phyloP scores from a whole-genome alignment of 2,888 invertebrate genomes.

The Scaptomyza parva region DNA sequence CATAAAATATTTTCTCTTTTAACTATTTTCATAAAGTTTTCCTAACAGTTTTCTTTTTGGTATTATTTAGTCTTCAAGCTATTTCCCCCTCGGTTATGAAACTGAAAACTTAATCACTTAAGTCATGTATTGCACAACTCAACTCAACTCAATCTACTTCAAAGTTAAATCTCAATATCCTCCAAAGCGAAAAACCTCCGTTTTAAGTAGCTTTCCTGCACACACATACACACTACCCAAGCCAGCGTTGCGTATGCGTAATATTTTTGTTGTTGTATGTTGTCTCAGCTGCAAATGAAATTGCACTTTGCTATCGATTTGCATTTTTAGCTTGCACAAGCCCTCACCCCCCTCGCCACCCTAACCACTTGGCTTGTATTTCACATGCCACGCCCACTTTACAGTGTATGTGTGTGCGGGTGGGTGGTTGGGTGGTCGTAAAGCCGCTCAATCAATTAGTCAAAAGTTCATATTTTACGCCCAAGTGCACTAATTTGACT shows the following conservation, averaged over 20 bases:
- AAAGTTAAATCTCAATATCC: slow-evolving; percentile 4
- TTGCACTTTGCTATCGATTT: slow-evolving; percentile 38
- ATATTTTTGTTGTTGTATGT: slow-evolving; percentile 20
- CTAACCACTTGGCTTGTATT: slow-evolving; percentile 24
- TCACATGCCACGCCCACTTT: slow-evolving; percentile 25
- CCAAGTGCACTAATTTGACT: slow-evolving; percentile 63
- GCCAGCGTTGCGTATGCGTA: slow-evolving; percentile 30
- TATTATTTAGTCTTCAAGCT: background rate
- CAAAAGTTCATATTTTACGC: slow-evolving; percentile 56
- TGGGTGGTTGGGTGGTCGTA: slow-evolving; percentile 8
- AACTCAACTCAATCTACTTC: slow-evolving; percentile 7
- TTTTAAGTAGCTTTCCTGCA: background rate
- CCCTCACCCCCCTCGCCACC: too few species aligned
- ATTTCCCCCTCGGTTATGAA: background rate
- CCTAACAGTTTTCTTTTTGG: too few species aligned
- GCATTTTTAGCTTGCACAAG: slow-evolving; percentile 22
- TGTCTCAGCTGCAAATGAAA: slow-evolving; percentile 37
- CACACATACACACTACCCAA: background rate
- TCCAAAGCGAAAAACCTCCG: background rate
- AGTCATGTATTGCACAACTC: background rate
- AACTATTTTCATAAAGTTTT: too few species aligned
- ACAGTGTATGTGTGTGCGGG: background rate
- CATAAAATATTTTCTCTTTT: too few species aligned
- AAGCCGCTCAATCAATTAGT: slow-evolving; percentile 66
- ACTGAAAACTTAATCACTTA: background rate